Base-by-base conservation (phyloP, 2,113 vertebrate genomes). In the Planiliza haematocheilus region DNA sequence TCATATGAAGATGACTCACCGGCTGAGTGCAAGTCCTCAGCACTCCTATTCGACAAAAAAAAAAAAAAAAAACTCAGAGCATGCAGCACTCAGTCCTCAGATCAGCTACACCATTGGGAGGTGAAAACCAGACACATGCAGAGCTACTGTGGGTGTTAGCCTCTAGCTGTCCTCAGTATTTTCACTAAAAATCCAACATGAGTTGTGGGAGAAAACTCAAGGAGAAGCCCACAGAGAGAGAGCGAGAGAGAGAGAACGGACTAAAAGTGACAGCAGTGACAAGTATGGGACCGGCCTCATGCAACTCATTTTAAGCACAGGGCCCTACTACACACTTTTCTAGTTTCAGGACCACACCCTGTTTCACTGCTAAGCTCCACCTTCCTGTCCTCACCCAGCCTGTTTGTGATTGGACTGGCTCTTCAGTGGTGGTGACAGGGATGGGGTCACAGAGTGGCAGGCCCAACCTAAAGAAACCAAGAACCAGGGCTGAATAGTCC, bases 341-440 rank as follows among this genome's bases (percentile, higher is more conserved):
- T 67, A 58, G 91, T 91, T 92, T 93, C 86, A 89, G 77, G 55
- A 87, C 89, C 91, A 92, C 90, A 93, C 90, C 93, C 86, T 92
- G 90, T 88, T 88, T 91, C 90, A 86, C 50, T 63, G 69, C 57
- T 41, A 61, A n/a, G 83, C 85, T 79, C 89, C 89, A 76, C 93
- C 93, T 76, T 60, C 70, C 48, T 52, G 24, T 43, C 51, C 74
- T 60, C 20, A 74, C 82, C 41, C 39, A 34, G 68, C 45, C 51
- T 51, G 67, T 58, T 61, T 82, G 70, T 81, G 71, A 92, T 91
- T 92, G 91, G 93, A 49, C 84, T 24, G 37, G 49, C 59, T 48
- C 64, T 53, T 85, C 73, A 82, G 50, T 84, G 82, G 64, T 45
- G 74, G n/a, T 70, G 42, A 83, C 71, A 43, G 71, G 51, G 53